Evolutionary conservation across 2,113 vertebrate genomes (phyloP).

Genomic region (Ploceus nigricollis): DNA sequence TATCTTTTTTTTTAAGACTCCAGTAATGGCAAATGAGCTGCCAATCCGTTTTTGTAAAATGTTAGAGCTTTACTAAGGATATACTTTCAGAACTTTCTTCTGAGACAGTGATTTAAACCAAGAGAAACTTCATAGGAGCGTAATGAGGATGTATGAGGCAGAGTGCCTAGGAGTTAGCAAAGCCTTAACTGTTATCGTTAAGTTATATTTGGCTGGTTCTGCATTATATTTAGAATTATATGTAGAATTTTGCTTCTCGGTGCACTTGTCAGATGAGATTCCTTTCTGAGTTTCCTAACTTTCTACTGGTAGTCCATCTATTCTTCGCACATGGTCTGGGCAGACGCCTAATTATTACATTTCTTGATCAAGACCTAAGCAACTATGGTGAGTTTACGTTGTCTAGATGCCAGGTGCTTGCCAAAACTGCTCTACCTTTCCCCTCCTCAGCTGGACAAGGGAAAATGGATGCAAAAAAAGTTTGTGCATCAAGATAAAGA

Average conservation of each 20-base stretch:
- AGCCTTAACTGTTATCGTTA: not conserved
- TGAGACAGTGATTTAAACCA: not conserved
- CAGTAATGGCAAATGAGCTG: not conserved
- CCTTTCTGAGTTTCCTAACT: not conserved
- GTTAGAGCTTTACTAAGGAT: not conserved
- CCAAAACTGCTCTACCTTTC: not conserved
- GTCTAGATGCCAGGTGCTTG: not conserved
- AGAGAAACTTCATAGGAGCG: not conserved
- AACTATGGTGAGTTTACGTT: not conserved
- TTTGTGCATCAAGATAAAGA: not conserved
- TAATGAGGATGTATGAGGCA: not conserved
- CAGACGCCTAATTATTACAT: not conserved
- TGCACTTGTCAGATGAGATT: not conserved
- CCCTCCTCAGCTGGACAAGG: not conserved
- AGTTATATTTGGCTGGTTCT: not conserved
- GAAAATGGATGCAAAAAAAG: not conserved
- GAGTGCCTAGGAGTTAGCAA: not conserved
- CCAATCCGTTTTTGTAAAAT: not conserved
- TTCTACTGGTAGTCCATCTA: fast-evolving
- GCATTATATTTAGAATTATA: not conserved
- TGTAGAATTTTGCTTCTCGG: not conserved
- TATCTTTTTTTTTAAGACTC: not conserved
- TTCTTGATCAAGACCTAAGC: not conserved
- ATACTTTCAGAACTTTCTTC: not conserved
- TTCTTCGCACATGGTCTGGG: not conserved